phyloP scores from a whole-genome alignment of 2,113 vertebrate genomes.

The Syngnathoides biaculeatus region DNA sequence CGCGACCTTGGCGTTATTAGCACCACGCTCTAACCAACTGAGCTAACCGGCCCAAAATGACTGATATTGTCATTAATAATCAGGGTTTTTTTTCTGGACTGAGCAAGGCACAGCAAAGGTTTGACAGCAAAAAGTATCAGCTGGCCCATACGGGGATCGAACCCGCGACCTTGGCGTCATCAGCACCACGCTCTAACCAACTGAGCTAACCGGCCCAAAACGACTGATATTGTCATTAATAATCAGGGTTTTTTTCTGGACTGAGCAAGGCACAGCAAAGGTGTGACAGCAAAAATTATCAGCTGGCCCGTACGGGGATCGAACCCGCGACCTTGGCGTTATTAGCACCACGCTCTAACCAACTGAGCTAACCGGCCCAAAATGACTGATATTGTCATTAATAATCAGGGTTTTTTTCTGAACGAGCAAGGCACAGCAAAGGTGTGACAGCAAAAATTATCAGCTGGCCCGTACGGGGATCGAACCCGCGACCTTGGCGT shows the following conservation, averaged over 20 bases:
- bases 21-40: slow-evolving; percentile 71
- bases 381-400: no score
- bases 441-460: no score
- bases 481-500: slow-evolving; percentile 76
- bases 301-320: slow-evolving; percentile 55
- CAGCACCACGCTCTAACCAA: slow-evolving; percentile 73
- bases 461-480: slow-evolving; percentile 54
- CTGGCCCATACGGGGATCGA: slow-evolving; percentile 74
- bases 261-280: no score
- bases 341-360: slow-evolving; percentile 74
- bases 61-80: no score
- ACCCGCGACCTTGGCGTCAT: slow-evolving; percentile 75
- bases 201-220: slow-evolving; percentile 63
- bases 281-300: no score
- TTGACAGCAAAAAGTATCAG: no score
- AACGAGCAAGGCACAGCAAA: no score
- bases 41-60: slow-evolving; percentile 59
- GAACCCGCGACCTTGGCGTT: slow-evolving; percentile 76
- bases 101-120: no score
- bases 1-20: slow-evolving; percentile 76
- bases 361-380: slow-evolving; percentile 61
- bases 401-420: no score
- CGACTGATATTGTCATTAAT: no score
- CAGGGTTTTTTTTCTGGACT: no score
- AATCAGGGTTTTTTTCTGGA: no score